Base-by-base conservation (phyloP, 2,888 invertebrate genomes). In the Heterodera filipjevi region DNA sequence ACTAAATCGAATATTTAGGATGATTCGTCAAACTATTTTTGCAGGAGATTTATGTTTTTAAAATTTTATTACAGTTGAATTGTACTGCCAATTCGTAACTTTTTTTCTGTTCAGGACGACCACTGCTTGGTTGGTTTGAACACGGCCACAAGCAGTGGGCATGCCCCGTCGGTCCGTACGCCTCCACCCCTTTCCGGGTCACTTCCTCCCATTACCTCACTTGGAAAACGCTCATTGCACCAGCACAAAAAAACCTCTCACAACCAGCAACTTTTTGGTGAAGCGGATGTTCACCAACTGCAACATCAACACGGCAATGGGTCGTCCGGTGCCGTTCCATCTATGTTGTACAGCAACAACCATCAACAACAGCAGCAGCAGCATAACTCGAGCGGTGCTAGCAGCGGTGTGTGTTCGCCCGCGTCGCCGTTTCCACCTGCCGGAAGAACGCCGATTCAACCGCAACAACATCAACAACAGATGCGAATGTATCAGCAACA, bases 201-300 rank as follows among this genome's bases (percentile, higher is more conserved):
- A 22, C 76, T 78, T n/a, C 78, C 78, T 0, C 64, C 78, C 12
- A 70, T 78, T 46, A 49, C 78, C 39, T 75, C 78, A n/a, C 64
- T 78, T 22, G 76, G 68, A 3, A 78, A 78, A 22, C 46, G 66
- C 49, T 22, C 66, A 32, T 66, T 66, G 32, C 66, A 68, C 70
- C 32, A 30, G 22, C 66, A 44, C 39, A 68, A 66, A 8, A 27
- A 76, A 12, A 22, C n/a, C 22, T 35, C 53, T 32, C 76, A 77
- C 10, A 66, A 46, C 0, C 71, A 72, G 3, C 74, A 53, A 49
- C 22, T 59, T 59, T n/a, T 59, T 27, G 59, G 59, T 8, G 59
- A 59, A 5, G 5, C 8, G n/a, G 27, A 59, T n/a, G 27, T 6
- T 6, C 53, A 53, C 16, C 53, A 53, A 53, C 53, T 19, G 19